These are phyloP conservation scores for Rhyacophila evoluta DNA, from an alignment of 2,888 invertebrate species.

Conservation along the genomic window DNA sequence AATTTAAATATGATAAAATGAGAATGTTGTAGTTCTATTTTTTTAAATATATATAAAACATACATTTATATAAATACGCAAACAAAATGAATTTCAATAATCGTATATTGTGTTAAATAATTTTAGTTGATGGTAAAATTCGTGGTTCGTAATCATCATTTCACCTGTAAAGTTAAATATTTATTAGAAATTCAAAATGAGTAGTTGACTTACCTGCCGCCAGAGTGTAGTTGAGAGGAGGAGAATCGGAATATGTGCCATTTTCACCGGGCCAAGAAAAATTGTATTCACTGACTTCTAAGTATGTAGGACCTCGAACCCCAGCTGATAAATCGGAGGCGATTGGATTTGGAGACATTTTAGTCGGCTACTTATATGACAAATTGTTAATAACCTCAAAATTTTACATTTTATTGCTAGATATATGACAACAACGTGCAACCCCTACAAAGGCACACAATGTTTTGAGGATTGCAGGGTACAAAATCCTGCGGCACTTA, in stretches of 20 bases:
- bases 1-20: too few species aligned
- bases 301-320: slow-evolving; percentile 58
- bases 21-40: too few species aligned
- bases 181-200: too few species aligned
- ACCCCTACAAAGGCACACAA: not conserved
- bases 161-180: too few species aligned
- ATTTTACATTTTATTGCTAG: not conserved
- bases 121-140: too few species aligned
- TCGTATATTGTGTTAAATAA: too few species aligned
- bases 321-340: slow-evolving; percentile 33
- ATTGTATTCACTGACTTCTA: slow-evolving; percentile 66
- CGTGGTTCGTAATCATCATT: too few species aligned
- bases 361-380: not conserved
- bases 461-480: not conserved
- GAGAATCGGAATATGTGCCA: slow-evolving; percentile 65
- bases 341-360: slow-evolving; percentile 37
- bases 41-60: too few species aligned
- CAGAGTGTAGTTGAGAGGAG: slow-evolving; percentile 66
- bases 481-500: not conserved
- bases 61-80: too few species aligned
- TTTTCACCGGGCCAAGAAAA: slow-evolving; percentile 69
- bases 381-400: not conserved
- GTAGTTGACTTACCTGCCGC: slow-evolving; percentile 61
- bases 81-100: too few species aligned
- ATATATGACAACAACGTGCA: not conserved